phyloP scores from a whole-genome alignment of 2,797 vertebrate species.

The Hemitrygon akajei region DNA sequence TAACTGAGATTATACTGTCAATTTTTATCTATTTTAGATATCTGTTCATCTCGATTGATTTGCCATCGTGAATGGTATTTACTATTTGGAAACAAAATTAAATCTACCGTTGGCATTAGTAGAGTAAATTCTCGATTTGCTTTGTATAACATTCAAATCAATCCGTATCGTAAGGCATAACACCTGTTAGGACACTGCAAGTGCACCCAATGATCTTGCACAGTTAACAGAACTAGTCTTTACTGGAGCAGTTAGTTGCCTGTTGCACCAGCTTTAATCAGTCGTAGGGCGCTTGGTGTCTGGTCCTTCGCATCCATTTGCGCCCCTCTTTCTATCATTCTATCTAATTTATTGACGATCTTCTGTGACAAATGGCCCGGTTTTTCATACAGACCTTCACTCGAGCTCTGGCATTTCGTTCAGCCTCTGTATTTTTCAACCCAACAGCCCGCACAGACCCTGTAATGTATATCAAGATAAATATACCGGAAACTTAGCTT shows the following conservation, averaged over 20 bases:
- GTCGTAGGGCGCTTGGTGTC: background rate
- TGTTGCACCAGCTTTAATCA: background rate
- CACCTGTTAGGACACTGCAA: background rate
- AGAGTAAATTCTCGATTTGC: background rate
- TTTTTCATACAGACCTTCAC: slow-evolving; percentile 31
- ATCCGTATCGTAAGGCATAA: background rate
- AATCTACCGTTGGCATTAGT: background rate
- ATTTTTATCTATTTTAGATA: background rate
- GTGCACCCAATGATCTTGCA: background rate
- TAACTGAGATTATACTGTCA: background rate
- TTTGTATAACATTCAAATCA: background rate
- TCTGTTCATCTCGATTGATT: too few species aligned
- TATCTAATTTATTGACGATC: slow-evolving; percentile 33
- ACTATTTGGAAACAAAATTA: background rate
- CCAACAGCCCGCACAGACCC: slow-evolving; percentile 46
- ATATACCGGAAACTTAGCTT: slow-evolving; percentile 60
- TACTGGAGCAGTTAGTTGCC: background rate
- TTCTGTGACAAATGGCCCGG: slow-evolving; percentile 21
- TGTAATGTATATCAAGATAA: slow-evolving; percentile 49
- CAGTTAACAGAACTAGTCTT: background rate
- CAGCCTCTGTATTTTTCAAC: slow-evolving; percentile 40
- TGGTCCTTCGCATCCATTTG: slow-evolving; percentile 20
- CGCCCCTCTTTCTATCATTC: slow-evolving; percentile 24
- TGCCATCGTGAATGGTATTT: background rate
- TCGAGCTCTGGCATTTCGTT: background rate